These are phyloP conservation scores for Metaphire vulgaris DNA, from an alignment of 1,140 invertebrate genomes.

Conservation along the genomic window DNA sequence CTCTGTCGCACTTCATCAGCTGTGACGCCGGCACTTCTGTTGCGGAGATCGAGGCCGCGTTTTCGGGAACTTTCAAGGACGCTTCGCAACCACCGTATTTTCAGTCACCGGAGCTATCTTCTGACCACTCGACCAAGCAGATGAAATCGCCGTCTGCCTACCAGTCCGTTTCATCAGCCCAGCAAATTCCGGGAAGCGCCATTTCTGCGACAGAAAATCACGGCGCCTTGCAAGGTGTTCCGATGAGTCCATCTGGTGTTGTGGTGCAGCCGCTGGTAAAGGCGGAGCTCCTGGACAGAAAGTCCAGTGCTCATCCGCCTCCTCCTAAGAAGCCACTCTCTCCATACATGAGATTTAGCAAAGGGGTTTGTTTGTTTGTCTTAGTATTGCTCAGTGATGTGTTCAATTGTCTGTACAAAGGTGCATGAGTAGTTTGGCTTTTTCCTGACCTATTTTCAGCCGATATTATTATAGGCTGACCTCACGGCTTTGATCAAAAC, in stretches of 20 bases:
- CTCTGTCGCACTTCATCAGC: background rate
- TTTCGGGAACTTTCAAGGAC: background rate
- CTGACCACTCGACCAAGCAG: no score
- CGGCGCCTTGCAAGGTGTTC: background rate
- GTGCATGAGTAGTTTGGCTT: background rate
- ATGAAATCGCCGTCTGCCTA: no score
- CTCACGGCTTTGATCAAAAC: background rate
- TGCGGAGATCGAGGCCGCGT: background rate
- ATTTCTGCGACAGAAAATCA: background rate
- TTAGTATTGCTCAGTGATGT: no score
- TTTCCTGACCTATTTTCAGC: background rate
- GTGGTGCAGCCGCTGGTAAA: background rate
- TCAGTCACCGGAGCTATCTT: no score
- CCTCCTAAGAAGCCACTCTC: constrained; percentile 26
- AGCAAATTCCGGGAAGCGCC: no score
- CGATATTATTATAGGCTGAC: background rate
- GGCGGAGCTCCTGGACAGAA: background rate
- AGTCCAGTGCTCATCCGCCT: background rate
- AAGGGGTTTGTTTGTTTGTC: constrained; percentile 23
- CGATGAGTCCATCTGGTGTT: background rate
- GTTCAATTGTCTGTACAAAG: no score
- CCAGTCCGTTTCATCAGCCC: no score
- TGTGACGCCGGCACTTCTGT: background rate
- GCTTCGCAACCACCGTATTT: no score
- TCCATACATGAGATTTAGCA: constrained; percentile 29